Percentiles rank a stretch among this genome's conserved stretches.
Evolutionary conservation across 2,888 invertebrate genomes (phyloP).

Genomic region (Colletes collaris): DNA sequence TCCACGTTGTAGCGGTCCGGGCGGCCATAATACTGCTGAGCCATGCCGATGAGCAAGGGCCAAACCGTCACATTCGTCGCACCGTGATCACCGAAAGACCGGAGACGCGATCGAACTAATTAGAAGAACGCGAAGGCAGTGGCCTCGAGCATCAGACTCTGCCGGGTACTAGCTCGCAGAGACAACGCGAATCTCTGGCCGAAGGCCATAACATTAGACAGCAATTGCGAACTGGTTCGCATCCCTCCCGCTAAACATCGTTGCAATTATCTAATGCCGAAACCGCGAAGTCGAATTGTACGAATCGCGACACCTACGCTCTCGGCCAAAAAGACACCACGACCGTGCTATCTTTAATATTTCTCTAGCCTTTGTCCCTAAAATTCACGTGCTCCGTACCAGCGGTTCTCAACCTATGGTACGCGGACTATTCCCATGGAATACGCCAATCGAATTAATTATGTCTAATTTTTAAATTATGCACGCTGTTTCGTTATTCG

Average conservation of each 20-base stretch:
- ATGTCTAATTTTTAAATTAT: no score
- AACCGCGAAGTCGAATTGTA: neutral
- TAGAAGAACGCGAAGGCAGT: slow-evolving; percentile 70
- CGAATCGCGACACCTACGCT: neutral
- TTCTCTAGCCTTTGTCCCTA: no score
- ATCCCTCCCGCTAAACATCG: slow-evolving; percentile 34
- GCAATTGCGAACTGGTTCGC: slow-evolving; percentile 41
- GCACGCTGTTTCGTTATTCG: no score
- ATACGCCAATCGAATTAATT: no score
- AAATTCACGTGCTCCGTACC: no score
- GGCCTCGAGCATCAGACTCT: slow-evolving; percentile 54
- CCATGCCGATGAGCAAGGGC: slow-evolving; percentile 65
- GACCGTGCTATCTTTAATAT: neutral
- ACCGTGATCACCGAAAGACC: slow-evolving; percentile 23
- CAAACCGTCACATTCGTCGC: slow-evolving; percentile 16
- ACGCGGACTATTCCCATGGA: no score
- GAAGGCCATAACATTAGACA: slow-evolving; percentile 77
- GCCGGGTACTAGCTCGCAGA: slow-evolving; percentile 25
- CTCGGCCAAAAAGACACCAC: neutral
- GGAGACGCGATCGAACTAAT: slow-evolving; percentile 70
- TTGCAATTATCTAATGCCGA: slow-evolving; percentile 36
- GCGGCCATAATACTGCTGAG: slow-evolving; percentile 72
- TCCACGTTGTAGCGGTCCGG: slow-evolving; percentile 64
- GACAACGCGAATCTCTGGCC: slow-evolving; percentile 71
- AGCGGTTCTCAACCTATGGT: no score